Evolutionary conservation across 1,140 invertebrate genomes (phyloP).

Genomic region (Stenopsyche tienmushanensis): DNA sequence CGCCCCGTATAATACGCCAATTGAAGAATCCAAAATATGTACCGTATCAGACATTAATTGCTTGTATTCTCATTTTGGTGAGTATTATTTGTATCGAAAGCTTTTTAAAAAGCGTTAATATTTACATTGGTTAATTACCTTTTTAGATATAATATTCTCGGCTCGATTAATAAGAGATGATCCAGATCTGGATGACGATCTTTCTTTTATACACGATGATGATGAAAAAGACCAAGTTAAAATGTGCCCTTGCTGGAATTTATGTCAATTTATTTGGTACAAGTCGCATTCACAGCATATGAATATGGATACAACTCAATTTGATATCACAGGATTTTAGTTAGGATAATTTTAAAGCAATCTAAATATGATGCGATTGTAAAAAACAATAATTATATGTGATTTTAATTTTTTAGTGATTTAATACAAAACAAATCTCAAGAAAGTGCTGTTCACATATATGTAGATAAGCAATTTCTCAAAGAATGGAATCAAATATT

Average conservation of each 20-base stretch:
- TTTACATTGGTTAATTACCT: neutral
- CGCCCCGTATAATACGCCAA: conserved; percentile 22
- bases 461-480: no score
- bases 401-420: neutral
- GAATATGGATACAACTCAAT: conserved; percentile 12
- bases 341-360: no score
- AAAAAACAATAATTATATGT: no score
- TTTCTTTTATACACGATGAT: conserved; percentile 10
- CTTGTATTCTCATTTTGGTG: conserved; percentile 21
- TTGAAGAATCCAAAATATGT: conserved; percentile 21
- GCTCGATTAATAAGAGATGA: conserved; percentile 20
- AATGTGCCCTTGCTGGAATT: conserved; percentile 25
- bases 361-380: no score
- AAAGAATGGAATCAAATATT: no score
- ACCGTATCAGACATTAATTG: conserved; percentile 16
- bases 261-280: neutral
- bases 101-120: neutral
- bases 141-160: conserved; percentile 27
- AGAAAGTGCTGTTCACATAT: no score
- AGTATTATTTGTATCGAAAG: neutral
- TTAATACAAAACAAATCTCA: no score
- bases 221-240: conserved; percentile 16
- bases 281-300: conserved; percentile 7
- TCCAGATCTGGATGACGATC: conserved; percentile 9
- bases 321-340: conserved; percentile 24